phyloP scores from a whole-genome alignment of 2,888 invertebrate species.

The Iphiclides podalirius region DNA sequence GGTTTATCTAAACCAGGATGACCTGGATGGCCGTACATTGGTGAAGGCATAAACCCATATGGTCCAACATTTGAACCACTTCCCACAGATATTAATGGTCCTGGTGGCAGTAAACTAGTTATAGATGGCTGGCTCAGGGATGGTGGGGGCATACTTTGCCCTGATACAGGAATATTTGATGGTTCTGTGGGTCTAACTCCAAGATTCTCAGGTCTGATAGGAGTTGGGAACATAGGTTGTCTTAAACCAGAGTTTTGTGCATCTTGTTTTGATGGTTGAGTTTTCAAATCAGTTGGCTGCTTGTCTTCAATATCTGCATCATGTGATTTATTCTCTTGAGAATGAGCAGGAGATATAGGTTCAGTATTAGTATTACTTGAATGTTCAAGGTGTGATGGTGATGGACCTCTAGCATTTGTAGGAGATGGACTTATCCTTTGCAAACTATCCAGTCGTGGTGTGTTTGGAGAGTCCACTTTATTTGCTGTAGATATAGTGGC shows the following conservation, averaged over 20 bases:
- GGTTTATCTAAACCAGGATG: slow-evolving; percentile 64
- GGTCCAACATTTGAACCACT: slow-evolving; percentile 78
- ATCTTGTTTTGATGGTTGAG: slow-evolving; percentile 62
- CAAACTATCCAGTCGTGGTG: slow-evolving; percentile 61
- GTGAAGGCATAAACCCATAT: slow-evolving; percentile 81
- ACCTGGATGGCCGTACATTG: slow-evolving; percentile 63
- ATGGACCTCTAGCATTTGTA: slow-evolving; percentile 59
- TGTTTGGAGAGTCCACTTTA: slow-evolving; percentile 68
- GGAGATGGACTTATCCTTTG: slow-evolving; percentile 73
- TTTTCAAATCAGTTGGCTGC: slow-evolving; percentile 70
- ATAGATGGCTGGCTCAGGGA: slow-evolving; percentile 78
- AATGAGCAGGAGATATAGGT: slow-evolving; percentile 68
- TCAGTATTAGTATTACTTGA: slow-evolving; percentile 57
- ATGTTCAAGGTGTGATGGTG: slow-evolving; percentile 65
- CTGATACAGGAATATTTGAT: slow-evolving; percentile 54
- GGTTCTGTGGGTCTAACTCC: slow-evolving; percentile 61
- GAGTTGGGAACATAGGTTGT: slow-evolving; percentile 58
- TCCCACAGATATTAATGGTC: slow-evolving; percentile 81
- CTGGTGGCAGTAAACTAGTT: slow-evolving; percentile 78
- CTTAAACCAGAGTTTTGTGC: slow-evolving; percentile 48
- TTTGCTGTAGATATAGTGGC: slow-evolving; percentile 67
- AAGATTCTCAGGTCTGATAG: slow-evolving; percentile 64
- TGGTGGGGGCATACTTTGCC: slow-evolving; percentile 67
- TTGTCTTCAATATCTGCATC: slow-evolving; percentile 69
- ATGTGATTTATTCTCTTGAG: slow-evolving; percentile 60